phyloP scores from a whole-genome alignment of 2,797 vertebrate genomes.

The Diplodus puntazzo region DNA sequence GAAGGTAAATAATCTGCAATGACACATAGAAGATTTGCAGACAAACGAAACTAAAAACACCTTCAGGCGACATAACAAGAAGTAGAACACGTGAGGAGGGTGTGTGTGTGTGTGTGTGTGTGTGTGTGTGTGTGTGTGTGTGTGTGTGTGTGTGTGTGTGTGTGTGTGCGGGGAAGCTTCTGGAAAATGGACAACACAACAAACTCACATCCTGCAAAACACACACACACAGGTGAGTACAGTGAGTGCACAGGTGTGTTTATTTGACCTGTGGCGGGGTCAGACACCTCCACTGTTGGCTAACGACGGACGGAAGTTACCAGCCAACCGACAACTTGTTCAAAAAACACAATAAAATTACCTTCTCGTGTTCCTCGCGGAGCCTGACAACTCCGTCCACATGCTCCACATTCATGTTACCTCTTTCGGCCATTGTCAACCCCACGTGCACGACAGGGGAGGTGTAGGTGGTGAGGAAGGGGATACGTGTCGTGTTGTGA shows the following conservation, averaged over 20 bases:
- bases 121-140: too few relatives aligned
- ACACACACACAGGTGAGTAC: fast-evolving
- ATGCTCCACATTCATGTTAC: conserved; percentile 52
- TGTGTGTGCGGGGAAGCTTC: conserved; percentile 62
- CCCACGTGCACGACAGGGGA: conserved; percentile 42
- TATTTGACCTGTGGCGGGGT: too few relatives aligned
- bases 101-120: too few relatives aligned
- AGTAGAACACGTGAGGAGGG: conserved; percentile 39
- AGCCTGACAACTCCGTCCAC: conserved; percentile 86
- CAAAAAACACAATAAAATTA: conserved; percentile 72
- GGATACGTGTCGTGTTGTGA: conserved; percentile 32
- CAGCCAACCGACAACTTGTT: neutral
- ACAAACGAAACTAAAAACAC: conserved; percentile 25
- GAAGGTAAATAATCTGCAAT: neutral
- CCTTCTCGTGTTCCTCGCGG: conserved; percentile 91
- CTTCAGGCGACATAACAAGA: conserved; percentile 1
- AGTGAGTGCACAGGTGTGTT: neutral
- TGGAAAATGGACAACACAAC: conserved; percentile 48
- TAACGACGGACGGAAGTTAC: neutral
- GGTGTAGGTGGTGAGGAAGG: too few relatives aligned
- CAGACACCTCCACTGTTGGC: too few relatives aligned
- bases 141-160: too few relatives aligned
- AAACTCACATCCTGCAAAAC: neutral
- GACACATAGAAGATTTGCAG: too few relatives aligned
- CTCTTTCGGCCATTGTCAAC: conserved; percentile 79